Conservation (phyloP, 2,797 vertebrate genomes). For the Platyrinchus mystaceus region DNA sequence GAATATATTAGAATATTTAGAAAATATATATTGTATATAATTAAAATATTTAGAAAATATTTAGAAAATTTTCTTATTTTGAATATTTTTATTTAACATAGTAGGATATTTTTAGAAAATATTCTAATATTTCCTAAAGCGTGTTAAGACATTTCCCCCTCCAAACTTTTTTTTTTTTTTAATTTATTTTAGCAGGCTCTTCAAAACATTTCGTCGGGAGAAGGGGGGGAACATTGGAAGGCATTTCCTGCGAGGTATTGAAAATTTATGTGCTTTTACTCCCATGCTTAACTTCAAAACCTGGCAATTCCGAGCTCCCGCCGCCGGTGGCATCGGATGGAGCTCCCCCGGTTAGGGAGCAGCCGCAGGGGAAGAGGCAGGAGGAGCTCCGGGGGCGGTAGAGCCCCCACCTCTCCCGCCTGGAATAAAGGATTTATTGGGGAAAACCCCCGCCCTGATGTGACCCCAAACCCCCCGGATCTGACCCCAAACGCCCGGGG, state of each 20-base stretch:
- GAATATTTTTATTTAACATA: neutral
- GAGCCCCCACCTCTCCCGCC: neutral
- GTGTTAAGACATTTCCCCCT: neutral
- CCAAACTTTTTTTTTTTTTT: neutral
- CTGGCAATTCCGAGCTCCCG: rapidly evolving
- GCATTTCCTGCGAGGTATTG: neutral
- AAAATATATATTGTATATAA: neutral
- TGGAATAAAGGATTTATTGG: too few relatives aligned
- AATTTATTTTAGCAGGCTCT: neutral
- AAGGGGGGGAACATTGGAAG: neutral
- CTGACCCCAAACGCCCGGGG: too few relatives aligned
- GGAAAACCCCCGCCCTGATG: rapidly evolving
- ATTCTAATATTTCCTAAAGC: neutral
- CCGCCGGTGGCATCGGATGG: rapidly evolving
- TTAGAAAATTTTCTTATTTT: neutral
- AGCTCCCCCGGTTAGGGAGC: neutral
- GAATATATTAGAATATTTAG: neutral
- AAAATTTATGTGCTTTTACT: neutral
- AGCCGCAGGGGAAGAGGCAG: neutral
- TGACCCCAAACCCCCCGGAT: neutral
- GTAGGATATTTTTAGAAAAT: neutral
- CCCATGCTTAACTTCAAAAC: rapidly evolving
- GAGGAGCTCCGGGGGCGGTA: neutral
- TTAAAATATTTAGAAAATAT: neutral
- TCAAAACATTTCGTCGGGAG: rapidly evolving